phyloP scores from a whole-genome alignment of 2,113 vertebrate species.

The Salvelinus alpinus region DNA sequence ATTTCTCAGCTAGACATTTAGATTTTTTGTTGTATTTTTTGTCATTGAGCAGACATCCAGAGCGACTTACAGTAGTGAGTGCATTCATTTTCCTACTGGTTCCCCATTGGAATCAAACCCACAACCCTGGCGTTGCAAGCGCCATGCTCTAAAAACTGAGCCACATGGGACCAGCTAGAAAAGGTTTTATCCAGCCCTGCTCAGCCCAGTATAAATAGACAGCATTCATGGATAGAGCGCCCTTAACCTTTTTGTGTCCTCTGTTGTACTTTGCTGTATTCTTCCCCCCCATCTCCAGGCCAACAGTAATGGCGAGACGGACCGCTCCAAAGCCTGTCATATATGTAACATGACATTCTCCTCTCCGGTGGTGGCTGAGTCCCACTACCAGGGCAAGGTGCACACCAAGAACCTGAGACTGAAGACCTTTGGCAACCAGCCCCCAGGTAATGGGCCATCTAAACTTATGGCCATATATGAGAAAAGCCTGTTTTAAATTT shows the following conservation, averaged over 20 bases:
- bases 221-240: background rate
- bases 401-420: constrained; percentile 92
- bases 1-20: background rate
- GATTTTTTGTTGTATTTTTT: too few species aligned
- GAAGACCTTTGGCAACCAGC: constrained; percentile 77
- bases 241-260: background rate
- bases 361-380: constrained; percentile 88
- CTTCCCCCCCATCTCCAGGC: constrained; percentile 58
- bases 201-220: background rate
- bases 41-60: too few species aligned
- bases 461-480: background rate
- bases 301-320: constrained; percentile 75
- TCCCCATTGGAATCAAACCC: too few species aligned
- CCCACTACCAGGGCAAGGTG: constrained; percentile 95
- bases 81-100: too few species aligned
- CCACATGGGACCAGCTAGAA: background rate
- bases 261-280: background rate
- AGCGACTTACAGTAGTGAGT: too few species aligned
- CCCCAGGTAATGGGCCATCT: constrained; percentile 70
- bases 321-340: constrained; percentile 87
- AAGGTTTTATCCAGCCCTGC: background rate
- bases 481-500: background rate
- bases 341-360: constrained; percentile 96
- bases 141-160: too few species aligned
- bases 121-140: too few species aligned